Evolutionary conservation across 2,888 invertebrate genomes (phyloP), one percentile per base, ranked within the genome.

Genomic region (Coelopa pilipes): DNA sequence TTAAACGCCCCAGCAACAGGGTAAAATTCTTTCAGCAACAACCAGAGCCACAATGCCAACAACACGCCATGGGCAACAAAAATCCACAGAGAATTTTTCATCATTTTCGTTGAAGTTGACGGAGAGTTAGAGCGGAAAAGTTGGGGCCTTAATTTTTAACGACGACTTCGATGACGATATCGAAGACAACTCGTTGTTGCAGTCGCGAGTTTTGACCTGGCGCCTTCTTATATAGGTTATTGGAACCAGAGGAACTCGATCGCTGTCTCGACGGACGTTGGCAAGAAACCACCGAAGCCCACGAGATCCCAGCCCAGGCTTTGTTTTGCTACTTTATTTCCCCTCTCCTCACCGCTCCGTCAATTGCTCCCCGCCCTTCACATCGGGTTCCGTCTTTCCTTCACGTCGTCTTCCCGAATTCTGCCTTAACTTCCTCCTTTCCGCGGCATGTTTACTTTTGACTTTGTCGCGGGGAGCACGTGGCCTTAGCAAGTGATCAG

Each of bases 1-100:
- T 59, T 59, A 59, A 24, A n/a, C 62, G 24, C 45, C n/a, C 13
- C 62, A 62, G 34, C 24, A 62, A 62, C 62, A 34, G 24, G 62
- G 62, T 34, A 62, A 60, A 24, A 62, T 62, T 24, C n/a, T 62
- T 34, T 34, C 34, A 34, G 34, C 2, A 34, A 34, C 34, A 34
- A 4, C 4, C 2, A 34, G 34, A 34, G 7, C 2, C 2, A 34
- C 34, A 7, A 34, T 34, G 34, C 34, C 7, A 34, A 34, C 34
- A 34, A 34, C 34, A 34, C 34, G 7, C 7, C 34, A 34, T 4
- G 7, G 2, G 7, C 34, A 34, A 34, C 34, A 34, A 34, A 34
- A 62, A 21, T 34, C 24, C 57, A 59, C 13, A 59, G 21, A 34
- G 62, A 24, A 62, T 62, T 62, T 62, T 34, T n/a, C 62, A 15